Percentiles rank a stretch among this genome's conserved stretches.
Conservation (phyloP, 2,888 invertebrate species). For the Troilus luridus region DNA sequence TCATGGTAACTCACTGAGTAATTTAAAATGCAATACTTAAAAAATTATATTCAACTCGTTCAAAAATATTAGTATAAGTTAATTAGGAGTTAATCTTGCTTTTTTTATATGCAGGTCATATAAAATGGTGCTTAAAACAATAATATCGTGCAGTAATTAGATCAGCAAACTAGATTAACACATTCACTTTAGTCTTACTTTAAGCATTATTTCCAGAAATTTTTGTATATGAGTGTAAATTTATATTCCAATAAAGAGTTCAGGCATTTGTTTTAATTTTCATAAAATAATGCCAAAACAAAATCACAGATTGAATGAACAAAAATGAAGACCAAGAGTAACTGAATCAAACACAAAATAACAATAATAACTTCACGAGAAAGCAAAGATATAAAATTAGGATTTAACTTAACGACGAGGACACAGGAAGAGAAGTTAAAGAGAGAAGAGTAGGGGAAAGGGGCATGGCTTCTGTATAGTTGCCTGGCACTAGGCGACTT, state of each 20-base stretch:
- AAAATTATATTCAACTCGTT: too few species aligned
- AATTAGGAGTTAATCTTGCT: background rate
- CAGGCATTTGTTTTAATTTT: background rate
- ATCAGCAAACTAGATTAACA: background rate
- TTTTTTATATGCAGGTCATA: background rate
- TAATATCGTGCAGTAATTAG: background rate
- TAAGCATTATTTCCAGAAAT: background rate
- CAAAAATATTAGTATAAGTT: background rate
- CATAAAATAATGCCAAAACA: background rate
- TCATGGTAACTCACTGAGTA: too few species aligned
- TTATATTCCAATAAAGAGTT: background rate
- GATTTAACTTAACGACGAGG: too few species aligned
- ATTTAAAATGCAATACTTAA: too few species aligned
- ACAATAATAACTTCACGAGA: too few species aligned
- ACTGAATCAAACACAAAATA: too few species aligned
- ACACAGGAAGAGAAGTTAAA: too few species aligned
- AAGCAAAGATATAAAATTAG: too few species aligned
- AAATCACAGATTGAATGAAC: background rate
- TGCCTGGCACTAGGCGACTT: too few species aligned
- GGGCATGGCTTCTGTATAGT: too few species aligned
- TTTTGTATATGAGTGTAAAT: background rate
- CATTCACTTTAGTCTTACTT: background rate
- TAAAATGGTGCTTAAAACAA: background rate
- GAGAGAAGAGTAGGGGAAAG: too few species aligned
- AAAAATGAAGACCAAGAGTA: too few species aligned